phyloP scores from a whole-genome alignment of 2,113 vertebrate genomes.

The Pangasianodon hypophthalmus region DNA sequence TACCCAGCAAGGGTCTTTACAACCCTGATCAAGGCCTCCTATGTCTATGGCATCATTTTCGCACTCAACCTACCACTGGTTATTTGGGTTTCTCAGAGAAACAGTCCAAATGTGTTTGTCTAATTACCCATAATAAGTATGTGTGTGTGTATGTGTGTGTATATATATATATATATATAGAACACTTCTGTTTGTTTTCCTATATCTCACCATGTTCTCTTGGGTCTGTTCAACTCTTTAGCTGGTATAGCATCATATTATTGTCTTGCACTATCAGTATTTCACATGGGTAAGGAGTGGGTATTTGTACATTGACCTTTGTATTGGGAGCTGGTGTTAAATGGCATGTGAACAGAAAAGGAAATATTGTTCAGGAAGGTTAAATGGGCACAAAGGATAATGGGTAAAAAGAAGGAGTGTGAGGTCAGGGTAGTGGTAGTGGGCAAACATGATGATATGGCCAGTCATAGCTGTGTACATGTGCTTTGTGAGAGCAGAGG shows the following conservation, averaged over 20 bases:
- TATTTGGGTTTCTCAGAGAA: no score
- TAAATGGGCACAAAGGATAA: conserved; percentile 41
- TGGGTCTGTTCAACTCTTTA: conserved; percentile 11
- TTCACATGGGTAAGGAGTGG: not conserved
- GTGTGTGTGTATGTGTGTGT: not conserved
- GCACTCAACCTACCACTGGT: not conserved
- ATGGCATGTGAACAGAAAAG: conserved; percentile 26
- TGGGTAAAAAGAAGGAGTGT: conserved; percentile 30
- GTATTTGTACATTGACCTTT: conserved; percentile 47
- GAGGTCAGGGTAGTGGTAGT: conserved; percentile 7
- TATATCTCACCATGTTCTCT: not conserved
- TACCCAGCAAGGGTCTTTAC: not conserved
- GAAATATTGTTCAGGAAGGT: conserved; percentile 23
- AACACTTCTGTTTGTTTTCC: no score
- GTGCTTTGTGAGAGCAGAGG: not conserved
- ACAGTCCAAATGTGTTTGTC: no score
- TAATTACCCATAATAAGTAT: no score
- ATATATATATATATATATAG: no score
- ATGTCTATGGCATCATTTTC: not conserved
- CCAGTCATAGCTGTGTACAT: not conserved
- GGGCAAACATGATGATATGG: not conserved
- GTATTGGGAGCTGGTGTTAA: conserved; percentile 43
- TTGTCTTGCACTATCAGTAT: conserved; percentile 17
- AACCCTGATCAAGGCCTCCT: not conserved
- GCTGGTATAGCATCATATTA: conserved; percentile 19